Conservation (phyloP, 2,113 vertebrate species). For the Microtus oregoni region DNA sequence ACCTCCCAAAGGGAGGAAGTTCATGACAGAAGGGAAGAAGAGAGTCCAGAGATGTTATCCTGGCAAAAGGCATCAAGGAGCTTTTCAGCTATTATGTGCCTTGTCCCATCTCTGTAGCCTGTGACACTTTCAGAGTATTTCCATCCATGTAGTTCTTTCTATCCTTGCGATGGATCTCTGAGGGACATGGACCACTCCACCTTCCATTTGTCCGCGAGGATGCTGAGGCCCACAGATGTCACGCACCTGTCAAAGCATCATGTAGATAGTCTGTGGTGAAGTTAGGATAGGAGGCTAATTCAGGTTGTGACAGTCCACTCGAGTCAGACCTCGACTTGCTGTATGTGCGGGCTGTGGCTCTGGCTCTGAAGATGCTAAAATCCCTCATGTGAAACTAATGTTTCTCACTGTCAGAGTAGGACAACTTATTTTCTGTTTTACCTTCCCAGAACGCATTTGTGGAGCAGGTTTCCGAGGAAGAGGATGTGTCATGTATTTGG, state of each 20-base stretch:
- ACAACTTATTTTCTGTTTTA: no score
- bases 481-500: background rate
- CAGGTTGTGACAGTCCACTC: background rate
- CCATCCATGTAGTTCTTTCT: background rate
- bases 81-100: background rate
- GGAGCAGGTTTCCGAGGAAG: slow-evolving; percentile 38
- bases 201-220: background rate
- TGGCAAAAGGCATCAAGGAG: background rate
- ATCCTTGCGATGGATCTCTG: background rate
- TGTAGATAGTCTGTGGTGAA: background rate
- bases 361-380: background rate
- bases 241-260: background rate
- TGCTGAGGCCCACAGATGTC: background rate
- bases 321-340: background rate
- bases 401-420: background rate
- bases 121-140: background rate
- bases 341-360: background rate
- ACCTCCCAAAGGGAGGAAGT: background rate
- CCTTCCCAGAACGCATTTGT: slow-evolving; percentile 50
- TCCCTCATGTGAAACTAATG: background rate
- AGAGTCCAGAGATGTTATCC: background rate
- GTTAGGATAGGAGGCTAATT: background rate
- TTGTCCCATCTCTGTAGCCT: background rate
- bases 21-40: background rate
- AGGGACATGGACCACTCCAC: background rate